Conservation (phyloP, 2,888 invertebrate genomes). For the Zeuzera pyrina region DNA sequence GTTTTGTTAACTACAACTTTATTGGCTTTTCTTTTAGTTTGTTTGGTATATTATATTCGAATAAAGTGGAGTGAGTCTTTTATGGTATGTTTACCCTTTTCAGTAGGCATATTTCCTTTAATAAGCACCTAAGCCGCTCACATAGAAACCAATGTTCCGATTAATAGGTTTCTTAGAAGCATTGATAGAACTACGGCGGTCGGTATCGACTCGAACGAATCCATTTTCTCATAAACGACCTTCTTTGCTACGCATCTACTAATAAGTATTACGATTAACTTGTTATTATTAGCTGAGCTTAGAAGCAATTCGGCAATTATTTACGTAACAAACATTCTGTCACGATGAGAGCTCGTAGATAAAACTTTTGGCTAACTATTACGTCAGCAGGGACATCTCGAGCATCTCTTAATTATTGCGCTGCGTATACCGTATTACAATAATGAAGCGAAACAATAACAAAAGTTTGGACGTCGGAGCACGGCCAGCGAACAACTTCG, state of each 20-base stretch:
- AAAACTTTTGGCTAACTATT: slow-evolving; percentile 57
- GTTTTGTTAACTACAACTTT: too few relatives aligned
- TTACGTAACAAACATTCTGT: slow-evolving; percentile 53
- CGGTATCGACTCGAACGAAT: slow-evolving; percentile 22
- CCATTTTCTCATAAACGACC: slow-evolving; percentile 16
- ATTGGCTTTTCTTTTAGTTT: too few relatives aligned
- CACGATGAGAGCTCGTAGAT: slow-evolving; percentile 44
- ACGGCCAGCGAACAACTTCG: slow-evolving; percentile 50
- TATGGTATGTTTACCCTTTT: too few relatives aligned
- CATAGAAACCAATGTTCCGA: too few relatives aligned
- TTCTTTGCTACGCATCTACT: slow-evolving; percentile 24
- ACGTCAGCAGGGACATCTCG: slow-evolving; percentile 54
- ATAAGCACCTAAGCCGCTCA: too few relatives aligned
- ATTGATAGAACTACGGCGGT: slow-evolving; percentile 29
- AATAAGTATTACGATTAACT: slow-evolving; percentile 46
- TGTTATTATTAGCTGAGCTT: slow-evolving; percentile 45
- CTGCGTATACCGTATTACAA: slow-evolving; percentile 68
- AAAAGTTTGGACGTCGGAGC: slow-evolving; percentile 61
- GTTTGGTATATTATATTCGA: too few relatives aligned
- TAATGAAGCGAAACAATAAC: slow-evolving; percentile 71
- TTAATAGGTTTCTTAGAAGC: slow-evolving; percentile 44
- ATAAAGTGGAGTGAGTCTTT: too few relatives aligned
- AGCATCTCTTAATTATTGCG: slow-evolving; percentile 67
- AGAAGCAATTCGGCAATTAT: slow-evolving; percentile 47
- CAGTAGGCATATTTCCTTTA: too few relatives aligned